These are phyloP conservation scores for Actenoides lindsayi DNA, from an alignment of 2,113 vertebrate genomes.

Conservation along the genomic window DNA sequence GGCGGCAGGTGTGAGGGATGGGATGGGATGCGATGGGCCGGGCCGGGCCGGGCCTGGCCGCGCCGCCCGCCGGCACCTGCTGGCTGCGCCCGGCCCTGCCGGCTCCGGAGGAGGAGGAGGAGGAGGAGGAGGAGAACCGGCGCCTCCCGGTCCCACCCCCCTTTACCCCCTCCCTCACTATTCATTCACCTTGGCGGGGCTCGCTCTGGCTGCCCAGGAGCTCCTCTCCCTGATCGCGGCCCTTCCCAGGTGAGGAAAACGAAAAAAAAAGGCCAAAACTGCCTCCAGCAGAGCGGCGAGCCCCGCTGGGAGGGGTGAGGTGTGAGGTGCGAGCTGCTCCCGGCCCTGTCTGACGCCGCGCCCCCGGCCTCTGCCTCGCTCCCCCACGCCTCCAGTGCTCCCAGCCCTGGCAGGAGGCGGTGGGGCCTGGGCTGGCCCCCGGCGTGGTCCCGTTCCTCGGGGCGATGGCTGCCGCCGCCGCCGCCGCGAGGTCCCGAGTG, in stretches of 20 bases:
- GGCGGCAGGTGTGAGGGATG: neutral
- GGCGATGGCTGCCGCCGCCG: fast-evolving
- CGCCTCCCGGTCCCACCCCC: neutral
- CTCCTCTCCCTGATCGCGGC: neutral
- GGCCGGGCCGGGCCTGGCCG: neutral
- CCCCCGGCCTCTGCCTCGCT: fast-evolving
- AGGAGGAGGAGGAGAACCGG: neutral
- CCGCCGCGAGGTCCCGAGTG: fast-evolving
- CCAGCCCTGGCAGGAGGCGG: fast-evolving
- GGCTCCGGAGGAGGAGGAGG: neutral
- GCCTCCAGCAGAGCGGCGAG: fast-evolving
- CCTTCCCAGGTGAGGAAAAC: neutral
- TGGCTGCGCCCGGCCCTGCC: neutral
- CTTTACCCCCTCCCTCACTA: neutral
- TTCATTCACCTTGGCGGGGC: neutral
- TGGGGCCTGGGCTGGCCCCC: neutral
- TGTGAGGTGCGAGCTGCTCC: neutral
- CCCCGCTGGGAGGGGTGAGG: too few species aligned
- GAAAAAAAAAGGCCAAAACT: neutral
- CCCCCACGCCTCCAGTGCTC: fast-evolving
- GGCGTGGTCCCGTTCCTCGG: fast-evolving
- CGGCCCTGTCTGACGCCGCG: fast-evolving
- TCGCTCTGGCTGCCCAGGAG: fast-evolving
- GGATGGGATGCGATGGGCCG: neutral
- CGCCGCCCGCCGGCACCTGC: neutral